Evolutionary conservation across 2,113 vertebrate species (phyloP).

Genomic region (Formicarius rufipectus): DNA sequence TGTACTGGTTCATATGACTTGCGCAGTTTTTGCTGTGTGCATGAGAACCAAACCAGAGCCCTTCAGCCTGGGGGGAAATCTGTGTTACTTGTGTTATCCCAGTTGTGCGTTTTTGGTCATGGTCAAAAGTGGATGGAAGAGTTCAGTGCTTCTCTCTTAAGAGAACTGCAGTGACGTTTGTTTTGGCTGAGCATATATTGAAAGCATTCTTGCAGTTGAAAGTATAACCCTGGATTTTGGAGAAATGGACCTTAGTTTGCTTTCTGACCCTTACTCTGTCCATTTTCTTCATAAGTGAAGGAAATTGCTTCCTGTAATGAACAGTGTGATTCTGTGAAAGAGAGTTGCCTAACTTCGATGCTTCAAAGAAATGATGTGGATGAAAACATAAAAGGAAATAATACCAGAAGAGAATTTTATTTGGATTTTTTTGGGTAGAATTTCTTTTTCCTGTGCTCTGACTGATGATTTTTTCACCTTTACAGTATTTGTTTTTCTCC

Average conservation of each 20-base stretch:
- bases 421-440: not conserved
- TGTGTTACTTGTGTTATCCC: not conserved
- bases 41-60: not conserved
- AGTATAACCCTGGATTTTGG: not conserved
- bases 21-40: not conserved
- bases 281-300: not conserved
- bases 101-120: not conserved
- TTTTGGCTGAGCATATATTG: not conserved
- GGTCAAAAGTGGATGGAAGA: not conserved
- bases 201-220: not conserved
- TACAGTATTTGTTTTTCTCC: not conserved
- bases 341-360: not conserved
- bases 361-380: not conserved
- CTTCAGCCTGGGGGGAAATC: not conserved
- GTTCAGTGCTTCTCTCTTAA: not conserved
- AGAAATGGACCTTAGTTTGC: not conserved
- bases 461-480: not conserved
- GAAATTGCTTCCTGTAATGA: not conserved
- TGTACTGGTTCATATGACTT: not conserved
- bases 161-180: not conserved
- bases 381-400: not conserved
- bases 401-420: not conserved
- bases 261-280: not conserved
- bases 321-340: not conserved
- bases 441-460: not conserved